phyloP scores from a whole-genome alignment of 2,113 vertebrate species.

The Phalacrocorax brasilianus region DNA sequence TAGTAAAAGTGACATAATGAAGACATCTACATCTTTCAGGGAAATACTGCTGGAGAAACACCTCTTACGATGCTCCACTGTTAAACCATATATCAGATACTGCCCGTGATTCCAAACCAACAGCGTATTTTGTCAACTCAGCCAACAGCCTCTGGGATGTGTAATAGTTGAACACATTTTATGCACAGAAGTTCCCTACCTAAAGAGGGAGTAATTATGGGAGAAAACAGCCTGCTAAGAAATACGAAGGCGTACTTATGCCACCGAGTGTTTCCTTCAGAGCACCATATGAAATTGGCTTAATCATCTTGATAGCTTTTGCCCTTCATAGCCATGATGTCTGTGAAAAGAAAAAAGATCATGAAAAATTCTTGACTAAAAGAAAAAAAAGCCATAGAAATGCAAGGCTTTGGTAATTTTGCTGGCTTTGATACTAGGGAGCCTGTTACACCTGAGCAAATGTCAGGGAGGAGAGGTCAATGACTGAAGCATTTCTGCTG shows the following conservation, averaged over 20 bases:
- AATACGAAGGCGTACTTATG: background rate
- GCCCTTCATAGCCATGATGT: background rate
- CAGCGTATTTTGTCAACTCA: background rate
- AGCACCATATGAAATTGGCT: background rate
- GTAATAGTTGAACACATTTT: background rate
- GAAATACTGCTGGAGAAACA: background rate
- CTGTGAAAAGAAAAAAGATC: background rate
- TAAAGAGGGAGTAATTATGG: background rate
- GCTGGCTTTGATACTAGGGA: background rate
- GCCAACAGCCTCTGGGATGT: background rate
- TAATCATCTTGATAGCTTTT: background rate
- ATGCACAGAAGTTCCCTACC: background rate
- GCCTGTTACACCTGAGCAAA: background rate
- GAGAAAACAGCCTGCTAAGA: background rate
- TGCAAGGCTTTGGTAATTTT: background rate
- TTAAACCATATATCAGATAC: background rate
- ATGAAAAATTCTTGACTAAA: background rate
- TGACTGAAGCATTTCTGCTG: background rate
- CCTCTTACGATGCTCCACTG: background rate
- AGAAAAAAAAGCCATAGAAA: background rate
- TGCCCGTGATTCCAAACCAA: background rate
- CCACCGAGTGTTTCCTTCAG: background rate
- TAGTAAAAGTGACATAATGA: background rate
- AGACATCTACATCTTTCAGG: background rate
- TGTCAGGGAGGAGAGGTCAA: background rate